Conservation (phyloP, 2,113 vertebrate species). For the Zosterops pallidus region DNA sequence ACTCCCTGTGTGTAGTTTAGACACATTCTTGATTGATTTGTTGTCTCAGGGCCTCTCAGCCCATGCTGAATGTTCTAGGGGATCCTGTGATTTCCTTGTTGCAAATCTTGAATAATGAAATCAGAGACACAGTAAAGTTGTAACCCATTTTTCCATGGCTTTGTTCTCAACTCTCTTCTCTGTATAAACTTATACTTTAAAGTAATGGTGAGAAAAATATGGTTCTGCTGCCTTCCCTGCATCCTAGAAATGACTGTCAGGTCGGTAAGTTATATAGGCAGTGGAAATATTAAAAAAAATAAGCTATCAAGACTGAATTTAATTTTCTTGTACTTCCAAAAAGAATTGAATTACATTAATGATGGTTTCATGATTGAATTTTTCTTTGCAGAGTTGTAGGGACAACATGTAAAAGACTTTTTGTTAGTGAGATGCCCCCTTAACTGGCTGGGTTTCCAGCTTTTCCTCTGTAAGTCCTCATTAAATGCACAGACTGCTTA, state of each 20-base stretch:
- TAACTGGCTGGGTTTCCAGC: neutral
- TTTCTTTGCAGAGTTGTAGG: neutral
- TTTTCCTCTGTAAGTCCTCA: neutral
- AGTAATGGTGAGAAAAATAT: neutral
- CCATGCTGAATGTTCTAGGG: neutral
- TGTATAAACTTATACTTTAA: neutral
- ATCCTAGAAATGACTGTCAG: neutral
- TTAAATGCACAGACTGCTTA: neutral
- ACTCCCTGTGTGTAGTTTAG: neutral
- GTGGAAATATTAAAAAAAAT: neutral
- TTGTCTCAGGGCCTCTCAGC: neutral
- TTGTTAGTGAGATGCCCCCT: neutral
- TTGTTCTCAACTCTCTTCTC: neutral
- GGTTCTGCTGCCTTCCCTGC: neutral
- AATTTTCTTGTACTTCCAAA: conserved; percentile 1
- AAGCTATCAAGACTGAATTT: conserved; percentile 18
- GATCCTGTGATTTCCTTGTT: neutral
- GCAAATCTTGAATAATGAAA: neutral
- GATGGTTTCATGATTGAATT: neutral
- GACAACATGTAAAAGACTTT: neutral
- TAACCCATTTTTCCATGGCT: neutral
- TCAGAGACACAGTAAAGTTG: neutral
- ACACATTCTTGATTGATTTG: neutral
- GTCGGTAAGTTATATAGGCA: neutral
- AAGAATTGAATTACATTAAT: neutral